phyloP scores from a whole-genome alignment of 1,140 invertebrate genomes.

The Ctenoplectra terminalis region DNA sequence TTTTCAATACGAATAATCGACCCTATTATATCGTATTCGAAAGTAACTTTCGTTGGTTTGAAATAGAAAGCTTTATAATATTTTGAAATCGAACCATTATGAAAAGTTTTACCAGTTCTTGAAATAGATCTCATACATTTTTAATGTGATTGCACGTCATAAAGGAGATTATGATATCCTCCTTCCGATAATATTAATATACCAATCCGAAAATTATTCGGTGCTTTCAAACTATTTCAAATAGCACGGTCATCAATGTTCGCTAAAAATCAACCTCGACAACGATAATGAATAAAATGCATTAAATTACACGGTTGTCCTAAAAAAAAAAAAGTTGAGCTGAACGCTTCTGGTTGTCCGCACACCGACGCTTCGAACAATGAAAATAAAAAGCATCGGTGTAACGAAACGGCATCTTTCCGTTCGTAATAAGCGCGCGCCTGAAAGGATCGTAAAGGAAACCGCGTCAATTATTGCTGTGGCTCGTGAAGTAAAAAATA shows the following conservation, averaged over 20 bases:
- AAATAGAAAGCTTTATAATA: background rate
- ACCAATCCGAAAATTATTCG: background rate
- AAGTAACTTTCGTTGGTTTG: background rate
- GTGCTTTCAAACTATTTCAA: background rate
- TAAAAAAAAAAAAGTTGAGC: background rate
- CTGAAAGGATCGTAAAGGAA: slow-evolving; percentile 17
- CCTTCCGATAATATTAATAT: background rate
- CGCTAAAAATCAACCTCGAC: slow-evolving; percentile 10
- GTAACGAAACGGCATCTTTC: slow-evolving; percentile 43
- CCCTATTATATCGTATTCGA: background rate
- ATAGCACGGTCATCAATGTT: too few relatives aligned
- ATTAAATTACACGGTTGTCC: slow-evolving; percentile 36
- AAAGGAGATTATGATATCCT: background rate
- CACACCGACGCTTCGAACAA: background rate
- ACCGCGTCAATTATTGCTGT: slow-evolving; percentile 34
- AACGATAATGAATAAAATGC: slow-evolving; percentile 18
- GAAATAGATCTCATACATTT: background rate
- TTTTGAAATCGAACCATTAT: too few relatives aligned
- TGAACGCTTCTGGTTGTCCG: slow-evolving; percentile 7
- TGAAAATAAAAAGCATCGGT: slow-evolving; percentile 13
- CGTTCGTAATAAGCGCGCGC: slow-evolving; percentile 6
- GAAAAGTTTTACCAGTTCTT: too few relatives aligned
- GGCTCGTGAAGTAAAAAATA: slow-evolving; percentile 9
- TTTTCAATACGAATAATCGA: too few relatives aligned
- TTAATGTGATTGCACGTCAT: background rate